Evolutionary conservation across 2,113 vertebrate genomes (phyloP), one percentile per base, ranked within the genome.

Genomic region (Leucoraja erinaceus): DNA sequence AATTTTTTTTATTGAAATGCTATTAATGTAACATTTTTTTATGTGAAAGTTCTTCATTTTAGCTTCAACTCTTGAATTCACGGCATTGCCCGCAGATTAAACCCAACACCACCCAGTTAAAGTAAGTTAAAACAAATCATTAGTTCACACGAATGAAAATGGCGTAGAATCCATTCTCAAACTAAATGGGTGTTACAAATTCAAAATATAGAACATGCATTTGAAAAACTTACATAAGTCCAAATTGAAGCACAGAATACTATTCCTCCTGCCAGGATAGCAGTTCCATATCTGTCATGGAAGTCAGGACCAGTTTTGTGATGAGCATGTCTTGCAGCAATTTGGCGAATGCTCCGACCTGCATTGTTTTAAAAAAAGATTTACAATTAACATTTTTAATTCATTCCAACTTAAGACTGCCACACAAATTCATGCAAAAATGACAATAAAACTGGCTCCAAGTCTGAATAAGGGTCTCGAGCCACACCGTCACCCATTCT

Each of bases 281-380:
- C 61, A 93, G 95, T 96, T 28, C 97, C 97, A 0, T 96, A 96
- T 54, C 96, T 96, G 38, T 97, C 97, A 4, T 97, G 96, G 93
- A 97, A 97, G 94, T 93, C 28, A 0, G 95, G 95, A 66, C 93
- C 93, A 0, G 93, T 2, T 93, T 96, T 96, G 93, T 94, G 95
- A 47, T 97, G 96, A 81, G 93, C 94, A 9, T 93, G 95, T 93
- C 96, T 95, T 90, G 95, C 77, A 31, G 95, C 68, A 6, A 94
- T 93, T 68, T 93, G 95, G 92, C 94, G 96, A 94, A 97, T 56
- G 14, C 95, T 93, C 93, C 95, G 96, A 94, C 95, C 97, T 93
- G 18, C n/a, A 93, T 77, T 0, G 0, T 22, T 68, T 68, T 10
- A 47, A 47, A 31, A 93, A 75, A 25, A 77, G 25, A 76, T 31